Evolutionary conservation across 2,888 invertebrate species (phyloP).

Genomic region (Colletes collaris): DNA sequence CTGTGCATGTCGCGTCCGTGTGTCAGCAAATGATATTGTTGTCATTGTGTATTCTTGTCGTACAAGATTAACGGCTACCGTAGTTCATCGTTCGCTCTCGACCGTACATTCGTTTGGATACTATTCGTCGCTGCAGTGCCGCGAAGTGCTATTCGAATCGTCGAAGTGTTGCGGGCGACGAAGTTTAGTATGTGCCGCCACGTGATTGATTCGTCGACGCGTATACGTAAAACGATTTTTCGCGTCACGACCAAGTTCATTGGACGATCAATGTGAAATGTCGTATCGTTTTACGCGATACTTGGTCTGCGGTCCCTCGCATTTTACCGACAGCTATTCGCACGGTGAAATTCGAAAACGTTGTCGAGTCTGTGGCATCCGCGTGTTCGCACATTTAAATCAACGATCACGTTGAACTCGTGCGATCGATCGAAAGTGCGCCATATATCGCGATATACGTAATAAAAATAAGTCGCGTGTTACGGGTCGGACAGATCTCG

Average conservation of each 20-base stretch:
- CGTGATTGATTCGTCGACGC: constrained; percentile 43
- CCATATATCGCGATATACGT: background rate
- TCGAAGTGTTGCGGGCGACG: constrained; percentile 36
- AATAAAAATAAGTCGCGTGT: constrained; percentile 4
- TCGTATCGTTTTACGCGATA: background rate
- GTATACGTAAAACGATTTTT: constrained; percentile 15
- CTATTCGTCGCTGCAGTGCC: constrained; percentile 18
- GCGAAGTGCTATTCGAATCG: constrained; percentile 47
- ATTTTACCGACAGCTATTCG: background rate
- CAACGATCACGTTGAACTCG: background rate
- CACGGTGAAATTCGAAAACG: background rate
- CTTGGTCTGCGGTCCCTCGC: background rate
- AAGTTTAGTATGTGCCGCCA: constrained; percentile 50
- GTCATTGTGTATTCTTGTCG: background rate
- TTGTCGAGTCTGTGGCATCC: background rate
- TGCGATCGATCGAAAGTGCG: background rate
- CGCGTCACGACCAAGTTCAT: constrained; percentile 4
- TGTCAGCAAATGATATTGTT: constrained; percentile 19
- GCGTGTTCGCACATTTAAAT: background rate
- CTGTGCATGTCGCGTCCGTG: constrained; percentile 5
- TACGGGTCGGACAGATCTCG: background rate
- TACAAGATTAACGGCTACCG: constrained; percentile 12
- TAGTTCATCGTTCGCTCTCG: background rate
- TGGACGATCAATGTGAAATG: constrained; percentile 20
- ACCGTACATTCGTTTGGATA: constrained; percentile 2